Conservation (phyloP, 2,888 invertebrate species). For the Drosophila mimetica region DNA sequence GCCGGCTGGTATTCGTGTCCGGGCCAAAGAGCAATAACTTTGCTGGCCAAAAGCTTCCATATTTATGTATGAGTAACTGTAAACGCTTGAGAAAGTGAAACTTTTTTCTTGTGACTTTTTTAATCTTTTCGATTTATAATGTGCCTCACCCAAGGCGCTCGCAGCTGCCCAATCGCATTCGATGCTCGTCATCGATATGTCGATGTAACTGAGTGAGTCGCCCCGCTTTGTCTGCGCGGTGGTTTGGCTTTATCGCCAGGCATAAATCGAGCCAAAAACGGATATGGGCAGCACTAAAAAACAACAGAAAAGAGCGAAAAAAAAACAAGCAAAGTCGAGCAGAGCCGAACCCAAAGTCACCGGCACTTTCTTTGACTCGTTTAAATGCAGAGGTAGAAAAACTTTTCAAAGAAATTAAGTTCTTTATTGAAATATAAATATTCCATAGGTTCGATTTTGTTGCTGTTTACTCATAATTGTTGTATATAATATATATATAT, state of each 20-base stretch:
- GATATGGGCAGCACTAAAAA: conserved; percentile 68
- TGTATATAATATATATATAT: too few species aligned
- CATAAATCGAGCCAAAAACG: conserved; percentile 77
- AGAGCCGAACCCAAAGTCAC: conserved; percentile 44
- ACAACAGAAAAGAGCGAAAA: conserved; percentile 32
- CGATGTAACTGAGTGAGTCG: conserved; percentile 63
- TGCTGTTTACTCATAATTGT: too few species aligned
- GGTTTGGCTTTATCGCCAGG: conserved; percentile 62
- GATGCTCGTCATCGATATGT: conserved; percentile 41
- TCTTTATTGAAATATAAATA: too few species aligned
- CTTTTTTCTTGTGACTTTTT: conserved; percentile 56
- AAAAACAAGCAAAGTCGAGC: conserved; percentile 55
- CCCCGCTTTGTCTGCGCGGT: conserved; percentile 22
- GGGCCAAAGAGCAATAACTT: conserved; percentile 51
- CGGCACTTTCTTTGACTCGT: conserved; percentile 70
- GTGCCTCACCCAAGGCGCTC: conserved; percentile 56
- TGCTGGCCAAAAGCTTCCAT: conserved; percentile 55
- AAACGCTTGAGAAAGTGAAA: conserved; percentile 76
- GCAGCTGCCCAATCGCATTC: conserved; percentile 35
- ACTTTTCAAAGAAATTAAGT: too few species aligned
- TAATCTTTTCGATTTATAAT: conserved; percentile 70
- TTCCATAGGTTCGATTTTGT: too few species aligned
- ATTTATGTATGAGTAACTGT: conserved; percentile 74
- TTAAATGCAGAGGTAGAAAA: conserved; percentile 35
- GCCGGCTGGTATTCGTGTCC: conserved; percentile 41